Base-by-base conservation (phyloP, 2,888 invertebrate species). In the Cosmorhoe ocellata region DNA sequence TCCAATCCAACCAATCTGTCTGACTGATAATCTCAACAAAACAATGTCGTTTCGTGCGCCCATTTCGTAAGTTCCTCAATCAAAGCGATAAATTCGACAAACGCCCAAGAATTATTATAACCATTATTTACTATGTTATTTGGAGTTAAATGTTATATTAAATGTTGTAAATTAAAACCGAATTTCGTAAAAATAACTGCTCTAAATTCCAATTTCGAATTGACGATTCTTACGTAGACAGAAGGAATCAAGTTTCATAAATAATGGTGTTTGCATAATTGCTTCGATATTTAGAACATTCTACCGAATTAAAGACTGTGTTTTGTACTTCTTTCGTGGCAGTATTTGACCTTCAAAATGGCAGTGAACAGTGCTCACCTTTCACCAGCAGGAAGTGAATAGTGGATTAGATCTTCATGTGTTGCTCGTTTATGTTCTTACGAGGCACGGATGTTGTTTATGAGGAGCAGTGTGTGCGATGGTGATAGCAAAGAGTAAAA, bases 401-500 rank as follows among this genome's bases (percentile, higher is more conserved):
- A 77, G 73, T 76, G 80, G 73, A 80, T 80, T 76, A 71, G 65
- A 80, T 79, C 79, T 81, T 81, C 81, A 91, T 82, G 92, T 85
- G 76, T 73, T 75, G 67, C 77, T 81, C 76, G 78, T 77, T 71
- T 71, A 63, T 63, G 63, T 61, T 68, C 65, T 68, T 69, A 71
- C 78, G 78, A 74, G 75, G 78, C 79, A 76, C 85, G 85, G 72
- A 86, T 84, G 85, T 74, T 81, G 76, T 81, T 77, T 81, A 69
- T 73, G 72, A 74, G 71, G 76, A 77, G 76, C 71, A 68, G 73
- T 74, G 74, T 84, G 91, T 92, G 93, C 92, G 91, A 94, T 94
- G 94, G 94, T 94, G 93, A 93, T 94, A 91, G 93, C 93, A 85
- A 88, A 86, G 82, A 86, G 74, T 75, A 86, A 81, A 66, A 87